Base-by-base conservation (phyloP, 2,113 vertebrate species). In the Cebus imitator region DNA sequence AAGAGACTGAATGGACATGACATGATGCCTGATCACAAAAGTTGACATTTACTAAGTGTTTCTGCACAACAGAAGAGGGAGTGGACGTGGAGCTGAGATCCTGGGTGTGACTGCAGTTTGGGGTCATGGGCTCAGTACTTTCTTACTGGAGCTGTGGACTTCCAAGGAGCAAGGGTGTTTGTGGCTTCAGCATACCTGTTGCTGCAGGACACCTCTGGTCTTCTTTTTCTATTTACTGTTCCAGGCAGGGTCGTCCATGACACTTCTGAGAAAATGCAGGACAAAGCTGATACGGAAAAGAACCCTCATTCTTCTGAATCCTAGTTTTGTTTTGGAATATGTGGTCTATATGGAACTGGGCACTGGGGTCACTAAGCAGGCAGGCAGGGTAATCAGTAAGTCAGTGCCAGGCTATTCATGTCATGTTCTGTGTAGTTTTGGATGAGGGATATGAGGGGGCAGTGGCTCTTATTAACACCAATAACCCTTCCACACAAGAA, bases 351-450 rank as follows among this genome's bases (percentile, higher is more conserved):
- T 2, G 3, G 45, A 35, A 0, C 58, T 52, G 85, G 11, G 11
- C 40, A 3, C 5, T 2, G 13, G 23, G 11, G 18, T 27, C 45
- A 25, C 64, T 23, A 27, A 40, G 10, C 3, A n/a, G 55, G 37
- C 9, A 0, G 5, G 30, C 1, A 2, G 13, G 30, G 20, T 5
- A 6, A 6, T 7, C 23, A 5, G 8, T 14, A 8, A 50, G 25
- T 32, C 55, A 37, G 45, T 0, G 11, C 37, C 37, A 61, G 68
- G 76, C 27, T n/a, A 37, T 14, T 4, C 23, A 17, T 5, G 45
- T 57, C 27, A 14, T 52, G 14, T 25, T 78, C n/a, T 10, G 0
- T 43, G 37, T 64, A 23, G 48, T 30, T 23, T 32, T 57, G 40
- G n/a, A 30, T 18, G 70, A 80, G 18, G 23, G 3, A 3, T 37